A percentile compares a stretch with the other conserved stretches of the same genome.
These are phyloP conservation scores for silkworm (Bombyx mori) DNA, from an alignment of 1,140 invertebrate species.

Conservation along the genomic window DNA sequence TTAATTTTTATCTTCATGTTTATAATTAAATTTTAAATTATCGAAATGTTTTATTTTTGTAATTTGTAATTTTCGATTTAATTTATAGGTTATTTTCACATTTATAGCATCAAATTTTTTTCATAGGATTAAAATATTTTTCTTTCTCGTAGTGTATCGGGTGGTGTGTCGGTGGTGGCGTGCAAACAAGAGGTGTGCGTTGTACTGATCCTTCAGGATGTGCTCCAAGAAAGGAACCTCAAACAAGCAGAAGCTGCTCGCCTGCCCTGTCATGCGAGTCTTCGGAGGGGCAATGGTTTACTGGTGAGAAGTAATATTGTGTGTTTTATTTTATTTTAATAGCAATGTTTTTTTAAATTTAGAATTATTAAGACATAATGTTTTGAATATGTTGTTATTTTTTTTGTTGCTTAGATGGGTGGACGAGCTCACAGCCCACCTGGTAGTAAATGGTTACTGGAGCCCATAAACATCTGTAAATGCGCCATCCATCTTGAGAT, in stretches of 20 bases:
- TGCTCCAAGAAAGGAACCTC: conserved; percentile 60
- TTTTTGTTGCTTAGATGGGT: too few species aligned
- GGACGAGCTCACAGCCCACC: too few species aligned
- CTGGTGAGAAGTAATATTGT: conserved; percentile 31
- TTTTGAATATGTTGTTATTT: too few species aligned
- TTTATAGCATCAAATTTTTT: too few species aligned
- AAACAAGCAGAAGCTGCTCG: conserved; percentile 67
- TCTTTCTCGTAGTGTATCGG: conserved; percentile 61
- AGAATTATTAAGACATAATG: neutral
- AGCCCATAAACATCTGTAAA: too few species aligned
- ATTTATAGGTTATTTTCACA: too few species aligned
- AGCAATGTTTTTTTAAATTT: neutral
- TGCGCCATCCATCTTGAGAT: too few species aligned
- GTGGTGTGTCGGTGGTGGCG: conserved; percentile 75
- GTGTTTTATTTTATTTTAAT: neutral
- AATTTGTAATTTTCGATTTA: too few species aligned
- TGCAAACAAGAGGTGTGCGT: conserved; percentile 75
- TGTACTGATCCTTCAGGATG: conserved; percentile 74
- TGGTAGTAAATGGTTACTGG: too few species aligned
- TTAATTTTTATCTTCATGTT: too few species aligned
- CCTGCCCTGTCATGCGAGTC: conserved; percentile 64
- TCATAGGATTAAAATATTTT: neutral
- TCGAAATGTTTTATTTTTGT: too few species aligned
- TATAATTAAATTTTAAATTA: too few species aligned
- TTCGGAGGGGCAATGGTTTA: conserved; percentile 76